Evolutionary conservation across 2,888 invertebrate species (phyloP).

Genomic region (Eulithis prunata): DNA sequence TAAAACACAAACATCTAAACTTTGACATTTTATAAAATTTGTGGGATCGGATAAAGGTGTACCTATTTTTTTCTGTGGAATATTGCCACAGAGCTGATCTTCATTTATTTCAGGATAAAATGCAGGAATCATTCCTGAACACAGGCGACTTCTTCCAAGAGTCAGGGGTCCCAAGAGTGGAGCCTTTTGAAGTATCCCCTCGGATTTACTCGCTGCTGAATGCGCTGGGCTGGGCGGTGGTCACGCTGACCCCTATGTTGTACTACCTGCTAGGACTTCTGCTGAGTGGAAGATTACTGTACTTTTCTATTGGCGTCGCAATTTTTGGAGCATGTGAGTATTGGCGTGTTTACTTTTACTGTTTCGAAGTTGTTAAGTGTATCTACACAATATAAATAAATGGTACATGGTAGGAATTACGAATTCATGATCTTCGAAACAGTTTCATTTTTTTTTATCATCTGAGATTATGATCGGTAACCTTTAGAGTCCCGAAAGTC

Average conservation of each 20-base stretch:
- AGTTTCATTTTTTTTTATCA: too few species aligned
- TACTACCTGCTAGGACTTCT: slow-evolving; percentile 87
- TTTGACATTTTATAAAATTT: too few species aligned
- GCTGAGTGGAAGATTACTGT: slow-evolving; percentile 88
- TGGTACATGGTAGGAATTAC: too few species aligned
- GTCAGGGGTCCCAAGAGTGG: slow-evolving; percentile 88
- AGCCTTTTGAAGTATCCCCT: slow-evolving; percentile 83
- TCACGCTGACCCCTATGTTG: slow-evolving; percentile 88
- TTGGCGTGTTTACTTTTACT: slow-evolving; percentile 8
- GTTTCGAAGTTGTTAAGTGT: too few species aligned
- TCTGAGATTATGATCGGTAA: too few species aligned
- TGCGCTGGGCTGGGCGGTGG: slow-evolving; percentile 87
- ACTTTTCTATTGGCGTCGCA: slow-evolving; percentile 87
- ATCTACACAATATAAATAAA: too few species aligned
- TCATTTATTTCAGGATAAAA: slow-evolving; percentile 84
- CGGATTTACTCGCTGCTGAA: slow-evolving; percentile 89
- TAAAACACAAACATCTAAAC: too few species aligned
- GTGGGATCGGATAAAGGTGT: too few species aligned
- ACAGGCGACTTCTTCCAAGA: slow-evolving; percentile 92
- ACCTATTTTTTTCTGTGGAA: too few species aligned
- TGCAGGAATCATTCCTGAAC: slow-evolving; percentile 89
- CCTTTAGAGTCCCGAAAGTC: too few species aligned
- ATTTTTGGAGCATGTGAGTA: slow-evolving; percentile 92
- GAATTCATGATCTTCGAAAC: too few species aligned
- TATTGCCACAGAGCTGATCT: background rate